A percentile compares a stretch with the other conserved stretches of the same genome.
Conservation (phyloP, 2,797 vertebrate species). For the Neoniphon sammara region DNA sequence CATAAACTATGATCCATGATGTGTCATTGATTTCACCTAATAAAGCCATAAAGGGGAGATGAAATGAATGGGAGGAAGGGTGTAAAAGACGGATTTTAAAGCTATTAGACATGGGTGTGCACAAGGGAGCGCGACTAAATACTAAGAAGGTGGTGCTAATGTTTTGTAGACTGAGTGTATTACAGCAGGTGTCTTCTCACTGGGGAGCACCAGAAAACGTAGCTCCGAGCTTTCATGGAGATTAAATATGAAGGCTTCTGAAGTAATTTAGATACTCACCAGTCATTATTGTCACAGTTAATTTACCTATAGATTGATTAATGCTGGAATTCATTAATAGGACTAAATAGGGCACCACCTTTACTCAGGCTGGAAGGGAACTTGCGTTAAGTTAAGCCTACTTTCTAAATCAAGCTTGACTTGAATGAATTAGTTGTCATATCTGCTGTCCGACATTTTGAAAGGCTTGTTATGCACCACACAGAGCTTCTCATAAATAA, state of each 20-base stretch:
- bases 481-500: not conserved
- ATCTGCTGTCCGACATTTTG: constrained; percentile 7
- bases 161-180: not conserved
- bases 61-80: not conserved
- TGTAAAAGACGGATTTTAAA: constrained; percentile 10
- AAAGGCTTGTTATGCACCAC: not conserved
- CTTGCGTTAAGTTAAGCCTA: constrained; percentile 9
- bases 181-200: constrained; percentile 14
- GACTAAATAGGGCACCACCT: constrained; percentile 40
- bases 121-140: not conserved
- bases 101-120: not conserved
- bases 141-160: not conserved
- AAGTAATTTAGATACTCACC: constrained; percentile 49
- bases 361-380: constrained; percentile 20
- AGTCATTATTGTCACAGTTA: constrained; percentile 55
- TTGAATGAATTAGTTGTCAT: constrained; percentile 21
- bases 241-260: constrained; percentile 28
- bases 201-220: not conserved
- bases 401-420: constrained; percentile 40
- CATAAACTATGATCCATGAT: too few species aligned
- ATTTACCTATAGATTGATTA: constrained; percentile 60
- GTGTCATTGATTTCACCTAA: not conserved
- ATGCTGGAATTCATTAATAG: constrained; percentile 46
- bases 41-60: not conserved
- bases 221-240: constrained; percentile 14